phyloP scores from a whole-genome alignment of 2,888 invertebrate genomes.

The Lutraria lutraria region DNA sequence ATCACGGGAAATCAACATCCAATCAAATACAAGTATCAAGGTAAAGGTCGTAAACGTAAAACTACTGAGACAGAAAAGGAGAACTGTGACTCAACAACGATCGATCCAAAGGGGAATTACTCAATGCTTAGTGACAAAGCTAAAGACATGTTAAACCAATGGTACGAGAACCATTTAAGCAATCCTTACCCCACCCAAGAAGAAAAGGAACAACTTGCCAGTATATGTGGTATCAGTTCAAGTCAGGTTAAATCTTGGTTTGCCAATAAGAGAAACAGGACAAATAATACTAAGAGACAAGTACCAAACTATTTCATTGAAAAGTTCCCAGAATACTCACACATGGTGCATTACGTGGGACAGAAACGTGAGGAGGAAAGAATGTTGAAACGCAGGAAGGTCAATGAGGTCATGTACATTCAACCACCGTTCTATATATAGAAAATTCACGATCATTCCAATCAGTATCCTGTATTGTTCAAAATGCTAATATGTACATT shows the following conservation, averaged over 20 bases:
- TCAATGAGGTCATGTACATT: conserved; percentile 65
- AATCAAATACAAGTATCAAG: conserved; percentile 78
- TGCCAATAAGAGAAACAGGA: conserved; percentile 81
- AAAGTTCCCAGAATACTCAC: conserved; percentile 76
- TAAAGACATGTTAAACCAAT: conserved; percentile 72
- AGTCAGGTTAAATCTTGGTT: conserved; percentile 83
- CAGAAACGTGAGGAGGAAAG: conserved; percentile 71
- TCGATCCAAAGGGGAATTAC: conserved; percentile 66
- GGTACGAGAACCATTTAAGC: conserved; percentile 76
- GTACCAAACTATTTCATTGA: conserved; percentile 81
- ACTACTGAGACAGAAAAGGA: conserved; percentile 39
- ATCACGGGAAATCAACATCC: conserved; percentile 83
- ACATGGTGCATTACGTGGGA: conserved; percentile 75
- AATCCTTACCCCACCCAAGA: conserved; percentile 80
- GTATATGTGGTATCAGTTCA: conserved; percentile 72
- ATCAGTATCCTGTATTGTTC: neutral
- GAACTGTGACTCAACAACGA: conserved; percentile 57
- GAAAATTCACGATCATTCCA: neutral
- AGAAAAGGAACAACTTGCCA: conserved; percentile 77
- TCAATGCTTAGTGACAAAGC: conserved; percentile 71
- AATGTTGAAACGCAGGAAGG: conserved; percentile 59
- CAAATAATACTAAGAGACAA: conserved; percentile 79
- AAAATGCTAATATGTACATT: neutral
- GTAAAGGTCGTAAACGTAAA: conserved; percentile 61
- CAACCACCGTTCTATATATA: conserved; percentile 69